Conservation (phyloP, 2,113 vertebrate genomes). For the Hipposideros armiger region DNA sequence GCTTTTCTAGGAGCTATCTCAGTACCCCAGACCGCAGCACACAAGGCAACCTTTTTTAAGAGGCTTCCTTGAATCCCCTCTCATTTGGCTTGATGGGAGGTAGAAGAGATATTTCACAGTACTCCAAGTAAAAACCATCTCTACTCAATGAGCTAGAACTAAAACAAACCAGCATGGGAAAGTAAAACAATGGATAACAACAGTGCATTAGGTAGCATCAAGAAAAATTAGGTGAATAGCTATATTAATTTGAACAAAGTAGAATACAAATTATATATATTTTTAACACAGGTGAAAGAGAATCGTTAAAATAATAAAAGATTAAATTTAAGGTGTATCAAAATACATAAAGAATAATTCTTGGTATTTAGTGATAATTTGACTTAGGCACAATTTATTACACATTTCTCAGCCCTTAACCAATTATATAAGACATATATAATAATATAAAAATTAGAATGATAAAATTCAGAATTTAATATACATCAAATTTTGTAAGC, state of each 20-base stretch:
- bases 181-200: background rate
- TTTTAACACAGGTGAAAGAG: background rate
- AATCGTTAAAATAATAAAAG: background rate
- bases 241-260: background rate
- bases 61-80: background rate
- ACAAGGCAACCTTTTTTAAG: background rate
- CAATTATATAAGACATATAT: background rate
- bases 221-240: background rate
- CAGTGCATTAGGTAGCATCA: background rate
- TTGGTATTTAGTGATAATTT: background rate
- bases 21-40: background rate
- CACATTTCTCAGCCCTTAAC: background rate
- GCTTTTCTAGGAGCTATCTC: background rate
- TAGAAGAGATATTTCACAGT: background rate
- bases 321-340: background rate
- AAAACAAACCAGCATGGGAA: background rate
- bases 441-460: background rate
- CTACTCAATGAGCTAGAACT: background rate
- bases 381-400: background rate
- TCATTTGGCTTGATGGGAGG: background rate
- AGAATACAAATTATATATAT: background rate
- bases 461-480: background rate
- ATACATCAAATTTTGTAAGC: background rate
- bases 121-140: background rate
- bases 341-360: constrained; percentile 12